Base-by-base conservation (phyloP, 2,888 invertebrate genomes). In the Cartodere bifasciata region DNA sequence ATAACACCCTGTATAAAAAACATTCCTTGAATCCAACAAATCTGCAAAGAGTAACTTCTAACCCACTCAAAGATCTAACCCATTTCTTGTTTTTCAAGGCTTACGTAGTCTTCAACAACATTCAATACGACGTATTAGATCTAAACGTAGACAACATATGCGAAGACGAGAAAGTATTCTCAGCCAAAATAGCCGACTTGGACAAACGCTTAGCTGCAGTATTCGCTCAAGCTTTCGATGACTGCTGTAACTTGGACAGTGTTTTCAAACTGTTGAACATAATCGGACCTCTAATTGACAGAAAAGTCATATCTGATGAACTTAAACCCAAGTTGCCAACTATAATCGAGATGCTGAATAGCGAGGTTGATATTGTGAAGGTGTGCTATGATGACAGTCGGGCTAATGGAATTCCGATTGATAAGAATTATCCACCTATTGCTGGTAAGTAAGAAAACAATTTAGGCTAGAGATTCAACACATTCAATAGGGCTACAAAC, bases 161-260 rank as follows among this genome's bases (percentile, higher is more conserved):
- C 1, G 51, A 58, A 1, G 86, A 88, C 47, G 70, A 73, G 37
- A 47, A 63, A 0, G 53, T 57, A 2, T 86, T 86, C 52, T 62
- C 69, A 48, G 57, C 55, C 1, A 72, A 72, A 35, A 60, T 75
- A 1, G 67, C 71, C 15, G 79, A 83, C 46, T 70, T 82, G 29
- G 91, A 92, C 51, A 66, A 79, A 35, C 65, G 79, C 37, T 63
- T 92, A 20, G 84, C 83, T 0, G 75, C 82, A 11, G 70, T 88
- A 38, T 82, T 90, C 47, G 70, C 75, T 7, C 77, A 81, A 49
- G 84, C 81, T 1, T 78, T 87, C 43, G 78, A 80, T 34, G 90
- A 91, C 47, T 85, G 84, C 42, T 65, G 67, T 40, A 76, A 75
- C 17, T 52, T 78, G 5, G 75, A 74, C 41, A 62, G 68, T 24